Conservation (phyloP, 2,113 vertebrate species). For the Centrocercus urophasianus region DNA sequence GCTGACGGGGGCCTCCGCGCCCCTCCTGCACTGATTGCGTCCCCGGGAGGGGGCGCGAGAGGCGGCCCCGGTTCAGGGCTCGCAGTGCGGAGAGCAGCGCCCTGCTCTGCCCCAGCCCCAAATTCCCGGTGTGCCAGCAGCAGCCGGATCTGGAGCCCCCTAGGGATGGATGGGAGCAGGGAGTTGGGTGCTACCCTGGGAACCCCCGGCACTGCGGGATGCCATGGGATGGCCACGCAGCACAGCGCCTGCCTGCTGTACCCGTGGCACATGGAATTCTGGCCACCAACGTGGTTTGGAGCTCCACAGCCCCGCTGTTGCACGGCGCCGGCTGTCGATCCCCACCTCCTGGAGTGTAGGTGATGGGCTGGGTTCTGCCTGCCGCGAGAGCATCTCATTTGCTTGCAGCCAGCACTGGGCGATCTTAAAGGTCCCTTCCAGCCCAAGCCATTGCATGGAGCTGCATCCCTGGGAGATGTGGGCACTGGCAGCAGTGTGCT, state of each 20-base stretch:
- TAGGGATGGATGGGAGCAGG: neutral
- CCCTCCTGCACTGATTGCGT: rapidly evolving
- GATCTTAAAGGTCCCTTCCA: too few species aligned
- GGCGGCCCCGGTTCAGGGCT: neutral
- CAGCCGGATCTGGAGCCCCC: neutral
- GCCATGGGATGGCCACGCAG: neutral
- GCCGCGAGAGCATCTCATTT: rapidly evolving
- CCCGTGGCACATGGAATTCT: neutral
- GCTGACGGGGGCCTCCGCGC: neutral
- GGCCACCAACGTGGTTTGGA: rapidly evolving
- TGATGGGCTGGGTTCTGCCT: neutral
- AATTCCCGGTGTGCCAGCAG: neutral
- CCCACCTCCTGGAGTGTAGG: neutral
- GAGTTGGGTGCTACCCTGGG: neutral
- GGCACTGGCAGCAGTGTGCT: rapidly evolving
- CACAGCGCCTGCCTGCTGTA: neutral
- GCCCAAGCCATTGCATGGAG: neutral
- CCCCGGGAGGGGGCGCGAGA: rapidly evolving
- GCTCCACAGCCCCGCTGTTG: too few species aligned
- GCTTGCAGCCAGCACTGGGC: too few species aligned
- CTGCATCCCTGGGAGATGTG: rapidly evolving
- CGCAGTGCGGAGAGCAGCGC: neutral
- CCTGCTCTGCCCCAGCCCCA: too few species aligned
- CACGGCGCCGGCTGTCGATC: too few species aligned
- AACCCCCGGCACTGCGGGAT: too few species aligned